A percentile compares a stretch with the other conserved stretches of the same genome.
phyloP scores from a whole-genome alignment of 2,113 vertebrate species.

The Albula glossodonta region DNA sequence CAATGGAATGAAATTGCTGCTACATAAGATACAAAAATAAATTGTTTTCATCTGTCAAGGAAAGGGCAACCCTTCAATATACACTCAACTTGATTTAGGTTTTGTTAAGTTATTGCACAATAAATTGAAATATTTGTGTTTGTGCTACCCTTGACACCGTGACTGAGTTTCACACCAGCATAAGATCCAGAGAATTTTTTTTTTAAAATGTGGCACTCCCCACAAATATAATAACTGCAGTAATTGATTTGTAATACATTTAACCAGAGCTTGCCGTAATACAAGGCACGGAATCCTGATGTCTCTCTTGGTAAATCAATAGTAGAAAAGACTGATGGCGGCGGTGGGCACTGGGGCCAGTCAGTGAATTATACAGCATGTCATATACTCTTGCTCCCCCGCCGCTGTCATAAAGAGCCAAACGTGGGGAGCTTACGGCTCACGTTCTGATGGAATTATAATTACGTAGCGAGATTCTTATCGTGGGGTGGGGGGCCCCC shows the following conservation, averaged over 20 bases:
- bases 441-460: slow-evolving; percentile 38
- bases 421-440: slow-evolving; percentile 47
- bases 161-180: background rate
- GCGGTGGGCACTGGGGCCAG: background rate
- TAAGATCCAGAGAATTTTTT: background rate
- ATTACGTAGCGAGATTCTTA: slow-evolving; percentile 19
- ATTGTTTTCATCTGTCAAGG: background rate
- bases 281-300: slow-evolving; percentile 36
- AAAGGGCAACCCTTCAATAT: background rate
- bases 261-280: background rate
- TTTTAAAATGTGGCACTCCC: background rate
- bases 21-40: background rate
- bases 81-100: too few species aligned
- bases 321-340: slow-evolving; percentile 6
- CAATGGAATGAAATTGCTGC: background rate
- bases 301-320: slow-evolving; percentile 16
- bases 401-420: slow-evolving; percentile 13
- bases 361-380: slow-evolving; percentile 19
- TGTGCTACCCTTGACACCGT: background rate
- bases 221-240: background rate
- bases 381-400: slow-evolving; percentile 2
- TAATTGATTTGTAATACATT: slow-evolving; percentile 27
- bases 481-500: background rate
- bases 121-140: background rate
- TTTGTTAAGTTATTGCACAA: too few species aligned